phyloP scores from a whole-genome alignment of 2,113 vertebrate genomes.

The Kryptolebias marmoratus region DNA sequence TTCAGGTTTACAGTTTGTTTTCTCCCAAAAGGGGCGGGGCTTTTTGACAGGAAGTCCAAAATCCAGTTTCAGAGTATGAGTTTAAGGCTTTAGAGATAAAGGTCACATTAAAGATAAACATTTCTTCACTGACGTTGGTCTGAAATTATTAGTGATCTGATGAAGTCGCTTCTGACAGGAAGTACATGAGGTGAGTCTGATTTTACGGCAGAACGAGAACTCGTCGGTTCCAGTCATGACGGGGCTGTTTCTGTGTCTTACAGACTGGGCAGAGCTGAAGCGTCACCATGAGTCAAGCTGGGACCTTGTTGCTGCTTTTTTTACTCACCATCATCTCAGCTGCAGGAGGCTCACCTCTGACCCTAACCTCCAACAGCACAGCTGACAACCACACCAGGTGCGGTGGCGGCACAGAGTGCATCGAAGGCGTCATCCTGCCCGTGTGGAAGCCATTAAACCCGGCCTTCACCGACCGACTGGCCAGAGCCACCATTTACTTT shows the following conservation, averaged over 20 bases:
- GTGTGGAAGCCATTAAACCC: slow-evolving; percentile 90
- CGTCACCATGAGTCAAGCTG: slow-evolving; percentile 77
- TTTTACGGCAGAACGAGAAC: background rate
- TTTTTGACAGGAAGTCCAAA: too few relatives aligned
- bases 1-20: too few relatives aligned
- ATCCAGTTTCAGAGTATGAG: too few relatives aligned
- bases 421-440: slow-evolving; percentile 91
- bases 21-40: too few relatives aligned
- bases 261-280: slow-evolving; percentile 65
- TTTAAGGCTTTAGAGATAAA: too few relatives aligned
- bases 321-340: slow-evolving; percentile 73
- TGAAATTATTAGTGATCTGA: background rate
- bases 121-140: too few relatives aligned
- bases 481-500: slow-evolving; percentile 94
- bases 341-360: slow-evolving; percentile 36
- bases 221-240: background rate
- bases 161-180: background rate
- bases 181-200: background rate
- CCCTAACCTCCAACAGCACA: slow-evolving; percentile 60
- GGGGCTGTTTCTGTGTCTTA: slow-evolving; percentile 39
- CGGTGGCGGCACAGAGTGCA: slow-evolving; percentile 86
- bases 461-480: slow-evolving; percentile 89
- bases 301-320: slow-evolving; percentile 67
- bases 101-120: too few relatives aligned
- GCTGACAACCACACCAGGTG: slow-evolving; percentile 51